Conservation (phyloP, 2,888 invertebrate genomes). For the Tipula unca region DNA sequence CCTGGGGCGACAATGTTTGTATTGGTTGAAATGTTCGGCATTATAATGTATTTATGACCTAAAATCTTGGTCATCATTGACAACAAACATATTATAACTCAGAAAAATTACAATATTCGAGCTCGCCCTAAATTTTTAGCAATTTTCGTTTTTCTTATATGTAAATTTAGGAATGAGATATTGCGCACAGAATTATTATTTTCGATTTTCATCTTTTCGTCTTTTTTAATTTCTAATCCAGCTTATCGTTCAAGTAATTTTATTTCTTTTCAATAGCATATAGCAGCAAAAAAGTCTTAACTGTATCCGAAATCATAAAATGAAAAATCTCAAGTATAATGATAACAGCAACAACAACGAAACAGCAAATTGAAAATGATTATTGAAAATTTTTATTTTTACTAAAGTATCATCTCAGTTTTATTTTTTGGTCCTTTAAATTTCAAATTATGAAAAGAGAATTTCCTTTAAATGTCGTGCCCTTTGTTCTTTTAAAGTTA, state of each 20-base stretch:
- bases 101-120: not conserved
- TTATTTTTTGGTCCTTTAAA: no score
- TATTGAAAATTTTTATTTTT: not conserved
- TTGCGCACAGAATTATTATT: not conserved
- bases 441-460: not conserved
- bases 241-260: slow-evolving; percentile 18
- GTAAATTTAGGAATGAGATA: no score
- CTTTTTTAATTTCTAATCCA: not conserved
- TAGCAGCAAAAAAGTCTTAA: not conserved
- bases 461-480: no score
- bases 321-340: not conserved
- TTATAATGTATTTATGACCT: no score
- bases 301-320: not conserved
- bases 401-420: not conserved
- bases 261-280: not conserved
- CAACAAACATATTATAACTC: no score
- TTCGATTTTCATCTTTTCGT: not conserved
- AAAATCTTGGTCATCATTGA: no score
- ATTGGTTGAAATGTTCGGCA: no score
- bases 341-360: not conserved
- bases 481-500: not conserved
- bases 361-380: not conserved
- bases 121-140: not conserved
- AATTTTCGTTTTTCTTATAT: not conserved
- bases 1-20: no score